A percentile compares a stretch with the other conserved stretches of the same genome.
These are phyloP conservation scores for Microcebus lehilahytsara DNA, from an alignment of 2,113 vertebrate genomes.

Conservation along the genomic window DNA sequence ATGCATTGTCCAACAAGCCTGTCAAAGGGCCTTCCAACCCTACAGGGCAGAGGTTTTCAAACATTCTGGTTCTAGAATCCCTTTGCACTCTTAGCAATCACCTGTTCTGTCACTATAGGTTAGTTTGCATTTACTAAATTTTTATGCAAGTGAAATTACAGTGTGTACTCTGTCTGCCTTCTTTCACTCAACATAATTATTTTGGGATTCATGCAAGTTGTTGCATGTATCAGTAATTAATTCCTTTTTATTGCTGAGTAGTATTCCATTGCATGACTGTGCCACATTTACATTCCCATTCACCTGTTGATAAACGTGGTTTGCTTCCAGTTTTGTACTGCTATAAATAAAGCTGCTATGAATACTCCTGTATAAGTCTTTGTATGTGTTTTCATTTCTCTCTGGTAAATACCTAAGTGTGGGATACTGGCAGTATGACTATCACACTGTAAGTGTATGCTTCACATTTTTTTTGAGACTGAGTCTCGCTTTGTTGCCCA, in stretches of 20 bases:
- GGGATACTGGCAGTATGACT: neutral
- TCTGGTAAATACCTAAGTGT: neutral
- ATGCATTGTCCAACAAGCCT: neutral
- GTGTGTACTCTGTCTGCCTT: neutral
- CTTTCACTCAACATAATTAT: neutral
- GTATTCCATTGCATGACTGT: neutral
- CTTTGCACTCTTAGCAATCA: neutral
- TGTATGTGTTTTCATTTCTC: neutral
- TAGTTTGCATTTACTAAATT: neutral
- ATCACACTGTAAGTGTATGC: neutral
- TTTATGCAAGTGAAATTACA: neutral
- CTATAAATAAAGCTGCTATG: neutral
- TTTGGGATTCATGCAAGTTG: neutral
- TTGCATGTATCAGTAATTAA: neutral
- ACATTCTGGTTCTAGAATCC: neutral
- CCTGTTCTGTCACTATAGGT: neutral
- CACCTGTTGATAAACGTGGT: neutral
- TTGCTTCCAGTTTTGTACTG: neutral
- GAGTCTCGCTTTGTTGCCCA: too few species aligned
- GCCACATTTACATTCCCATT: neutral
- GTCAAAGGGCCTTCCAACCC: neutral
- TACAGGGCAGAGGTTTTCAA: neutral
- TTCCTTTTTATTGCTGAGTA: neutral
- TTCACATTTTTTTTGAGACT: neutral
- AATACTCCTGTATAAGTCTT: neutral